A percentile compares a stretch with the other conserved stretches of the same genome.
Conservation (phyloP, 2,113 vertebrate species). For the Morone chrysops region DNA sequence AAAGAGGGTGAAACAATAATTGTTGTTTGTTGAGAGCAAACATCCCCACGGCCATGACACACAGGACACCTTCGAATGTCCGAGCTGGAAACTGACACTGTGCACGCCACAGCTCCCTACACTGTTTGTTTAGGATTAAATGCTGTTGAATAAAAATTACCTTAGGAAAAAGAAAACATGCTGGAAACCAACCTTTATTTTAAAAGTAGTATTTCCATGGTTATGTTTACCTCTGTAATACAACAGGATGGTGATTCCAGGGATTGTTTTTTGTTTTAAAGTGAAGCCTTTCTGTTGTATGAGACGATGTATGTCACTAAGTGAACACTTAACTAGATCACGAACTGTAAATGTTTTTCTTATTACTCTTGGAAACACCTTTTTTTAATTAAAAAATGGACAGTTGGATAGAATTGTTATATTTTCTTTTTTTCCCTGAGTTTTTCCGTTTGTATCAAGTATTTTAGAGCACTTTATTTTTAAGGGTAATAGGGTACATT, state of each 20-base stretch:
- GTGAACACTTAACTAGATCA: slow-evolving; percentile 83
- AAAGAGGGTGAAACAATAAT: slow-evolving; percentile 32
- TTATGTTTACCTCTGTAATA: slow-evolving; percentile 84
- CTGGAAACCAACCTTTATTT: slow-evolving; percentile 83
- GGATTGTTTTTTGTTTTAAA: slow-evolving; percentile 73
- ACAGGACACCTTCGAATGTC: slow-evolving; percentile 58
- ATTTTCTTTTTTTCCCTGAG: slow-evolving; percentile 49
- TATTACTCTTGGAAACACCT: slow-evolving; percentile 84
- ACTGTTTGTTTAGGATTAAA: slow-evolving; percentile 80
- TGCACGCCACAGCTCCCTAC: slow-evolving; percentile 66
- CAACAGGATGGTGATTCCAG: slow-evolving; percentile 80
- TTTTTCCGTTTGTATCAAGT: slow-evolving; percentile 24
- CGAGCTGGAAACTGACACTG: slow-evolving; percentile 73
- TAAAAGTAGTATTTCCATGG: slow-evolving; percentile 75
- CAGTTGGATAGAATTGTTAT: slow-evolving; percentile 69
- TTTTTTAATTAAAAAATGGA: slow-evolving; percentile 81
- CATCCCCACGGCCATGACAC: slow-evolving; percentile 42
- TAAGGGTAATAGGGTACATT: slow-evolving; percentile 9
- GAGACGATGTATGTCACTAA: slow-evolving; percentile 82
- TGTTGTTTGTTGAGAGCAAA: slow-evolving; percentile 44
- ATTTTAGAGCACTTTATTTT: slow-evolving; percentile 45
- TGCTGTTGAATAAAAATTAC: slow-evolving; percentile 75
- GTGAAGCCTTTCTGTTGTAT: slow-evolving; percentile 82
- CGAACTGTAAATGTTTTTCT: slow-evolving; percentile 84
- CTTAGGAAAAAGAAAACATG: slow-evolving; percentile 78